These are phyloP conservation scores for Dysidea cf. avara DNA, from an alignment of 37 sponge, comb jelly and placozoan species.

Conservation along the genomic window DNA sequence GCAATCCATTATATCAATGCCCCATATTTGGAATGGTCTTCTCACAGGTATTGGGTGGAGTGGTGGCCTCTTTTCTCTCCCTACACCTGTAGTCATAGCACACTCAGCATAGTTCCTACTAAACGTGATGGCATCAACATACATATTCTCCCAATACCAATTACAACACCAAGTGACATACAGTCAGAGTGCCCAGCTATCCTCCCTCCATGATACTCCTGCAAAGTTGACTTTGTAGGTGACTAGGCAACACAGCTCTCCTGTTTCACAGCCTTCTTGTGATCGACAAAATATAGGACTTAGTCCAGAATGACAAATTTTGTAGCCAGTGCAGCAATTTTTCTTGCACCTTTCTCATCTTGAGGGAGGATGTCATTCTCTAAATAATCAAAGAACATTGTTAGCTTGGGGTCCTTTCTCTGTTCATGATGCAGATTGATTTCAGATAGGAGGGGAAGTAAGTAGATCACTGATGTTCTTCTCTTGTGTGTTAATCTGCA, in stretches of 20 bases:
- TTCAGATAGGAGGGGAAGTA: too few relatives aligned
- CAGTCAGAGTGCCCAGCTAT: slow-evolving; percentile 24
- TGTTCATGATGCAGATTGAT: too few relatives aligned
- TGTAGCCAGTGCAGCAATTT: not conserved
- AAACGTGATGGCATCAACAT: slow-evolving; percentile 10
- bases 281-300: slow-evolving; percentile 1
- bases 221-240: not conserved
- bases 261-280: not conserved
- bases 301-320: slow-evolving; percentile 20
- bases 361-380: slow-evolving; percentile 10
- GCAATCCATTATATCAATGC: too few relatives aligned
- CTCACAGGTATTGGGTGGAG: too few relatives aligned
- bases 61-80: slow-evolving; percentile 4
- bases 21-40: too few relatives aligned
- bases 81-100: slow-evolving; percentile 14
- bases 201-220: slow-evolving; percentile 12
- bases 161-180: slow-evolving; percentile 6
- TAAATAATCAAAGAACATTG: not conserved
- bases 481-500: too few relatives aligned
- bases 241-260: slow-evolving; percentile 13
- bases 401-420: slow-evolving; percentile 5
- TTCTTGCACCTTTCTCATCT: slow-evolving; percentile 18
- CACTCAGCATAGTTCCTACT: slow-evolving; percentile 38
- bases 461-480: too few relatives aligned
- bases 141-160: slow-evolving; percentile 57